phyloP scores from a whole-genome alignment of 1,140 invertebrate genomes.

The Sarcophaga bullata region DNA sequence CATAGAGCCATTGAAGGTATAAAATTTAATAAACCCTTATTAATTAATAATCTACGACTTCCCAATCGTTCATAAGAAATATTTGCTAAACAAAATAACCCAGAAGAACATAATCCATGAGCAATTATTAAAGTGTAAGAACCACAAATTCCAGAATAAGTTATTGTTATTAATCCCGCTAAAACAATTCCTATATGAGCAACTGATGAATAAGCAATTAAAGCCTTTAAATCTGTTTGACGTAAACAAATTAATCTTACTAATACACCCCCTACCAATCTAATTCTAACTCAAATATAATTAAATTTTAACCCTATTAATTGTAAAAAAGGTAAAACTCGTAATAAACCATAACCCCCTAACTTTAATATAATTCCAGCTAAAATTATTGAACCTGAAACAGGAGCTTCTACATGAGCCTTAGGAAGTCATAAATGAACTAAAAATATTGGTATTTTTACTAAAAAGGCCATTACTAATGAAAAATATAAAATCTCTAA shows the following conservation, averaged over 20 bases:
- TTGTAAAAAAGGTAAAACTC: conserved; percentile 66
- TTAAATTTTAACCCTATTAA: conserved; percentile 66
- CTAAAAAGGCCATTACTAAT: conserved; percentile 72
- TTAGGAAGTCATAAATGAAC: conserved; percentile 78
- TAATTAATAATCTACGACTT: not conserved
- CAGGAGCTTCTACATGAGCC: conserved; percentile 78
- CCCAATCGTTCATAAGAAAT: conserved; percentile 22
- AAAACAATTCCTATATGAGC: conserved; percentile 1
- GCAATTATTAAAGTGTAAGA: conserved; percentile 71
- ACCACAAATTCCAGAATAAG: conserved; percentile 64
- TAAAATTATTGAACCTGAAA: conserved; percentile 77
- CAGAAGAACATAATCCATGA: conserved; percentile 76
- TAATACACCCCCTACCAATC: conserved; percentile 69
- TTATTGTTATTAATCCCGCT: too few species aligned
- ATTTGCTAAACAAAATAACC: conserved; percentile 73
- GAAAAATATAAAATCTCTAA: conserved; percentile 68
- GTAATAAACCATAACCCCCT: conserved; percentile 72
- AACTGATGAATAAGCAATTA: conserved; percentile 3
- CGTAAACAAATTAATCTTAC: conserved; percentile 69
- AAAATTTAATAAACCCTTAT: not conserved
- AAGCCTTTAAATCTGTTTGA: conserved; percentile 67
- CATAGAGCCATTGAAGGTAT: not conserved
- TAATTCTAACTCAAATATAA: conserved; percentile 66
- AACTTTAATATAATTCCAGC: conserved; percentile 68
- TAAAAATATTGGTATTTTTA: conserved; percentile 77